Evolutionary conservation across 2,888 invertebrate genomes (phyloP).

Genomic region (Cephus runcator): DNA sequence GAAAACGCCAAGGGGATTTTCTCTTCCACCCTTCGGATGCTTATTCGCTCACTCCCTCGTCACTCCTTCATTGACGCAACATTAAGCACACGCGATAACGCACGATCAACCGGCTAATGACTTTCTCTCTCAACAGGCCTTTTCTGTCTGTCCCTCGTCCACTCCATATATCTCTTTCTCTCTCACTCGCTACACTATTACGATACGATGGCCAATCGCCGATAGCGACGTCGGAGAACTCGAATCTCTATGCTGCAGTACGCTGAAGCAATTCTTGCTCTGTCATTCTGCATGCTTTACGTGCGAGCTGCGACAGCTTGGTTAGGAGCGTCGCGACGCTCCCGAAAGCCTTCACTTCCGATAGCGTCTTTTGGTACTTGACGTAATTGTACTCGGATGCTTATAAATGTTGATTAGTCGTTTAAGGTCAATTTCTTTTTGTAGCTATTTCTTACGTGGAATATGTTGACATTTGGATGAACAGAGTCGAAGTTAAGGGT

Average conservation of each 20-base stretch:
- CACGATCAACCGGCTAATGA: conserved; percentile 65
- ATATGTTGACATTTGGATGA: background rate
- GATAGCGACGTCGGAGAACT: conserved; percentile 25
- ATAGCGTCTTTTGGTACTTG: conserved; percentile 30
- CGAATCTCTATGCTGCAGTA: background rate
- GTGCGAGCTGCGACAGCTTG: background rate
- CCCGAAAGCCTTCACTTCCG: background rate
- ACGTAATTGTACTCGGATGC: background rate
- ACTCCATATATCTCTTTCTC: conserved; percentile 18
- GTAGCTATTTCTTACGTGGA: background rate
- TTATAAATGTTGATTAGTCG: background rate
- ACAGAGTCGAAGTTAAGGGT: background rate
- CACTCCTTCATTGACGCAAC: conserved; percentile 64
- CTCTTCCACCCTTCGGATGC: conserved; percentile 26
- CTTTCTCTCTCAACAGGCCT: conserved; percentile 38
- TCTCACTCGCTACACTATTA: conserved; percentile 21
- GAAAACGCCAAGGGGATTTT: conserved; percentile 38
- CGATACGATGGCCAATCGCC: conserved; percentile 23
- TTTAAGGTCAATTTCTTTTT: background rate
- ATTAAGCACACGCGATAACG: conserved; percentile 64
- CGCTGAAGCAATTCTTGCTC: background rate
- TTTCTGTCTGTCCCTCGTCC: background rate
- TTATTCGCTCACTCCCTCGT: conserved; percentile 51
- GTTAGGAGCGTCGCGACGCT: background rate
- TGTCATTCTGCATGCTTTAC: background rate